phyloP scores from a whole-genome alignment of 1,140 invertebrate species.

The Cyphomyrmex costatus region DNA sequence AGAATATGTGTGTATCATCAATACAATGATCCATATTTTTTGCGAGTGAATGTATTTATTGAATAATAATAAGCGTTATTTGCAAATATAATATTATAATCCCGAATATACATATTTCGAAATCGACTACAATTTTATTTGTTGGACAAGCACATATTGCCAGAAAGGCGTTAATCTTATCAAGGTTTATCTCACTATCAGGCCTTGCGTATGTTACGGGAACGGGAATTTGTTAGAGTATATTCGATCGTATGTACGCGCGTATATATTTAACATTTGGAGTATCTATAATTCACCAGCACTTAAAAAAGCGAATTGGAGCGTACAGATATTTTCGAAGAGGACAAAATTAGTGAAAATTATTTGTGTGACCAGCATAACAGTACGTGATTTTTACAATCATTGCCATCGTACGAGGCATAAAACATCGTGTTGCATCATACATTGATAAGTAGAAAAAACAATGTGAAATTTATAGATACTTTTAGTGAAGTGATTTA shows the following conservation, averaged over 20 bases:
- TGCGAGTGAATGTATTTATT: background rate
- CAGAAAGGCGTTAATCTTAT: constrained; percentile 78
- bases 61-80: background rate
- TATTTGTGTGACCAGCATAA: background rate
- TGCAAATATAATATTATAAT: background rate
- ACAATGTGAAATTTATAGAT: constrained; percentile 2
- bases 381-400: background rate
- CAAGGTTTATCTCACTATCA: constrained; percentile 75
- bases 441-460: background rate
- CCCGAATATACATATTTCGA: background rate
- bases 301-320: background rate
- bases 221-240: constrained; percentile 32
- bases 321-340: background rate
- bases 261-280: background rate
- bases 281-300: background rate
- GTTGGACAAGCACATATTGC: constrained; percentile 5
- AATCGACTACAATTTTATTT: background rate
- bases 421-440: constrained; percentile 1
- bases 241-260: background rate
- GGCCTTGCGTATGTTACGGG: constrained; percentile 9
- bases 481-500: background rate
- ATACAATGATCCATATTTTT: no score
- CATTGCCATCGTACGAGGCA: background rate
- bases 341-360: constrained; percentile 8
- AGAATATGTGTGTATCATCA: no score